phyloP scores from a whole-genome alignment of 1,140 invertebrate genomes.

The Microplitis mediator region DNA sequence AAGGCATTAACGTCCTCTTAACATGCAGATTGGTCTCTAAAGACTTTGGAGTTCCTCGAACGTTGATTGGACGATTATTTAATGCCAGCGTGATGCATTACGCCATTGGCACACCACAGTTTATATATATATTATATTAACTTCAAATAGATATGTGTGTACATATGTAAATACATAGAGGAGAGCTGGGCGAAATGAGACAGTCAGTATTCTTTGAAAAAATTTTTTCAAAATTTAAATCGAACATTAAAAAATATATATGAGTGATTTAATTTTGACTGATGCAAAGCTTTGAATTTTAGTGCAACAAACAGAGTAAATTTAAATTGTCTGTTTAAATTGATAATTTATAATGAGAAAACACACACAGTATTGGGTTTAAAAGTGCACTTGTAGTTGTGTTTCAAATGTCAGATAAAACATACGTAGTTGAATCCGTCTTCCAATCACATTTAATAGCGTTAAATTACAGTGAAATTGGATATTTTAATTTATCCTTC shows the following conservation, averaged over 20 bases:
- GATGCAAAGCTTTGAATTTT: too few species aligned
- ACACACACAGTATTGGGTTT: not conserved
- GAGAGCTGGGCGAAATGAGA: too few species aligned
- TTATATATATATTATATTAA: not conserved
- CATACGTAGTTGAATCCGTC: conserved; percentile 2
- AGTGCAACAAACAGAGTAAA: too few species aligned
- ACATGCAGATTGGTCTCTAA: conserved; percentile 60
- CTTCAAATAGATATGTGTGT: too few species aligned
- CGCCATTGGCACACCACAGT: conserved; percentile 22
- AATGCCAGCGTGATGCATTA: conserved; percentile 46
- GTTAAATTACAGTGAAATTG: conserved; percentile 62
- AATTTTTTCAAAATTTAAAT: too few species aligned
- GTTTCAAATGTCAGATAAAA: not conserved
- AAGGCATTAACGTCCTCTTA: conserved; percentile 61
- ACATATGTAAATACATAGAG: too few species aligned
- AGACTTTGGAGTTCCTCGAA: conserved; percentile 53
- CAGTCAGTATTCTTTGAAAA: too few species aligned
- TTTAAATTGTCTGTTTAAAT: not conserved
- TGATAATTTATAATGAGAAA: too few species aligned
- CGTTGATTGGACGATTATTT: conserved; percentile 60
- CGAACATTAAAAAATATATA: too few species aligned
- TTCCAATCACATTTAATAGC: conserved; percentile 59
- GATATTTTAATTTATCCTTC: conserved; percentile 60
- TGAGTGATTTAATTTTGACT: too few species aligned
- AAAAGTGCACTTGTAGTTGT: not conserved